Evolutionary conservation across 2,797 vertebrate genomes (phyloP).

Genomic region (Leptatherina wallacei): DNA sequence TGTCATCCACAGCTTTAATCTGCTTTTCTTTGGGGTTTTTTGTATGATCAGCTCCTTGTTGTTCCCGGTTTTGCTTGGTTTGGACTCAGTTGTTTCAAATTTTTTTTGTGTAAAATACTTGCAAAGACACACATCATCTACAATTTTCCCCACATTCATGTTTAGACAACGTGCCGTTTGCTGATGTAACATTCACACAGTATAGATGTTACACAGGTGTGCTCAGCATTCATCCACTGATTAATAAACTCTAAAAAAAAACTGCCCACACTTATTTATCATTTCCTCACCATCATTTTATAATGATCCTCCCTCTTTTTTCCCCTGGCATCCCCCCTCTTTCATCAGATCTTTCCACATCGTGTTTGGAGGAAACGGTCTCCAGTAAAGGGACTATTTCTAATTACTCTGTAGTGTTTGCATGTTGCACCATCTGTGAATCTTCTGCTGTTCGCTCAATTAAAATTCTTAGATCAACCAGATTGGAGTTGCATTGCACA

Average conservation of each 20-base stretch:
- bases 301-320: slow-evolving; percentile 4
- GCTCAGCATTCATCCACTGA: background rate
- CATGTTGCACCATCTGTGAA: slow-evolving; percentile 75
- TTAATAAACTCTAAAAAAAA: background rate
- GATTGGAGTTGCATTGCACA: slow-evolving; percentile 56
- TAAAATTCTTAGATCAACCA: slow-evolving; percentile 70
- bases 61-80: background rate
- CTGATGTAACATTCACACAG: background rate
- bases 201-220: background rate
- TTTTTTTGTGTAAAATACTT: no score
- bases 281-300: slow-evolving; percentile 8
- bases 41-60: background rate
- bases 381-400: slow-evolving; percentile 43
- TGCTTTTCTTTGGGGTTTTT: background rate
- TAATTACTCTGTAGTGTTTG: slow-evolving; percentile 74
- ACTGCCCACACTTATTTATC: background rate
- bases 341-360: slow-evolving; percentile 36
- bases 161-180: background rate
- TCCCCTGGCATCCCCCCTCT: background rate
- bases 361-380: slow-evolving; percentile 34
- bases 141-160: no score
- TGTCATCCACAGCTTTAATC: background rate
- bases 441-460: slow-evolving; percentile 69
- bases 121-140: no score
- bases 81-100: no score